Evolutionary conservation across 2,113 vertebrate species (phyloP), one percentile per base, ranked within the genome.

Genomic region (Hyaena hyaena): DNA sequence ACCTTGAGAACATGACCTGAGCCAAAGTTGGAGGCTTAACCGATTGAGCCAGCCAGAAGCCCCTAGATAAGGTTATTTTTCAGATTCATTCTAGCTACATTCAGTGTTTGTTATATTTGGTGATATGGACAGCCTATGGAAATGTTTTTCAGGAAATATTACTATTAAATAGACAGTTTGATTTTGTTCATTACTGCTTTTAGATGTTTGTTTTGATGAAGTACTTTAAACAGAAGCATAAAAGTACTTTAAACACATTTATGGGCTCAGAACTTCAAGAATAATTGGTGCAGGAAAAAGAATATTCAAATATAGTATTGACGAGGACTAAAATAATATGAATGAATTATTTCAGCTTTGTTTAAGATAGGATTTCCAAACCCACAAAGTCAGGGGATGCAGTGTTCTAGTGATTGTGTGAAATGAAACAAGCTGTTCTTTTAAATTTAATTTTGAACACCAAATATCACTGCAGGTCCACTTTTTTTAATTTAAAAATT

Each of bases 191-290:
- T 83, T 83, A 63, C 43, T 87, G 31, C 35, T 93, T 84, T 91
- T 76, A 88, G 55, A 90, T 2, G 28, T 58, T 93, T 97, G 17
- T 77, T 95, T 87, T 97, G 43, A 85, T 81, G 89, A 96, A 81
- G 53, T n/a, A 76, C 10, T 79, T 96, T 58, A 80, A 93, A 85
- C 43, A 92, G 77, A 71, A 74, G 14, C 55, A 55, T 55, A 55
- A 92, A 96, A 81, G 45, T 43, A 69, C 10, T 79, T 96, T 58
- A 80, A 93, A 85, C 43, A 93, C 77, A 71, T 16, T 55, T 55
- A 55, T 55, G 63, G 85, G 1, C 16, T 0, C 55, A 85, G 31
- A 93, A n/a, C 24, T 96, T 82, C 88, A 81, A 43, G n/a, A 96
- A 63, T 9, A 63, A 21, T 80, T 90, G 68, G 16, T 61, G 28